These are phyloP conservation scores for Sakesphorus luctuosus DNA, from an alignment of 2,113 vertebrate species.

Conservation along the genomic window DNA sequence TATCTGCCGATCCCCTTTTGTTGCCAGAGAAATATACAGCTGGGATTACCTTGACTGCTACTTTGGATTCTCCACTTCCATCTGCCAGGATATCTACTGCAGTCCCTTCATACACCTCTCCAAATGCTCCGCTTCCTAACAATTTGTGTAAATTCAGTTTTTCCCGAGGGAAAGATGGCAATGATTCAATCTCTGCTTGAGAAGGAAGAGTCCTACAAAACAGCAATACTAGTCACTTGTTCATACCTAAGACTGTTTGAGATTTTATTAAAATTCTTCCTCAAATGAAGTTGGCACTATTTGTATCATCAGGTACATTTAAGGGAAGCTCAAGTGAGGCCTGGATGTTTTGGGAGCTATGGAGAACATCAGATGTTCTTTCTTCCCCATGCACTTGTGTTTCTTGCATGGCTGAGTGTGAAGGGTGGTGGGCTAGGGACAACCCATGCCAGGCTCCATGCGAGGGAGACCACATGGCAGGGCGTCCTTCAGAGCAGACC, in stretches of 20 bases:
- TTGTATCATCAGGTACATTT: neutral
- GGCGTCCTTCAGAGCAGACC: neutral
- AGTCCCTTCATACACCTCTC: slow-evolving; percentile 81
- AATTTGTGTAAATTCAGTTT: slow-evolving; percentile 75
- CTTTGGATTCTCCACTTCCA: slow-evolving; percentile 73
- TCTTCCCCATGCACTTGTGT: fast-evolving
- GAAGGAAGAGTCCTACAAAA: slow-evolving; percentile 76
- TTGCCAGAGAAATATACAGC: neutral
- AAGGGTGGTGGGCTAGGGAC: neutral
- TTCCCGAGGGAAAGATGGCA: slow-evolving; percentile 78
- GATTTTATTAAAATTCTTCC: neutral
- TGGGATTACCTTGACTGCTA: slow-evolving; percentile 79
- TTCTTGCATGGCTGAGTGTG: neutral
- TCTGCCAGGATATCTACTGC: slow-evolving; percentile 66
- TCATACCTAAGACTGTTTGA: neutral
- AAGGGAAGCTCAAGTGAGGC: neutral
- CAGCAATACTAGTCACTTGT: neutral
- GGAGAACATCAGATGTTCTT: neutral
- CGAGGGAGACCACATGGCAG: neutral
- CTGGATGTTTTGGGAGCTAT: neutral
- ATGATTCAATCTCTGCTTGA: slow-evolving; percentile 72
- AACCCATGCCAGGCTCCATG: neutral
- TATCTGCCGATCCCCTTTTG: neutral
- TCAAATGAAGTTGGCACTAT: neutral
- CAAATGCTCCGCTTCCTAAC: slow-evolving; percentile 82